These are phyloP conservation scores for Uria aalge DNA, from an alignment of 2,113 vertebrate genomes.

Conservation along the genomic window DNA sequence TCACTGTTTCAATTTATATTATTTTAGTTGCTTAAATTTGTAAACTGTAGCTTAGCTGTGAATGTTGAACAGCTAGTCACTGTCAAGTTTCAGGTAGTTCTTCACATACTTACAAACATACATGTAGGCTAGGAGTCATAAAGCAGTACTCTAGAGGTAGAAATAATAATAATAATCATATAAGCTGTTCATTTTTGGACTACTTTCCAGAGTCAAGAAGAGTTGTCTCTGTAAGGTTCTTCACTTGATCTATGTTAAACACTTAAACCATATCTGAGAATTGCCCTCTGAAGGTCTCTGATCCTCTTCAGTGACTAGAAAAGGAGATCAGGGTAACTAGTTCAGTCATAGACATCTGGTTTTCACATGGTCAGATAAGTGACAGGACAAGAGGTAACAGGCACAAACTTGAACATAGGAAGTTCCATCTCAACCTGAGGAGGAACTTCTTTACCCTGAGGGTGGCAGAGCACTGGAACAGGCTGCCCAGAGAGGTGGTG, in stretches of 20 bases:
- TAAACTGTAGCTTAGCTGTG: not conserved
- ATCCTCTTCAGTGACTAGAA: not conserved
- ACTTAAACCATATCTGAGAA: not conserved
- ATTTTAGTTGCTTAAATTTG: not conserved
- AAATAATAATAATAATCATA: not conserved
- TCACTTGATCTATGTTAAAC: not conserved
- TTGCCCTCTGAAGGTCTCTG: not conserved
- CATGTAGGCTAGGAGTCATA: not conserved
- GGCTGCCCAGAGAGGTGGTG: no score
- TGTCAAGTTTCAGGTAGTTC: not conserved
- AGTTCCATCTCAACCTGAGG: no score
- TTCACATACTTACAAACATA: not conserved
- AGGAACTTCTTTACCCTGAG: no score
- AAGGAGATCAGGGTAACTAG: not conserved
- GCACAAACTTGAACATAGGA: no score
- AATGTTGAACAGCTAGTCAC: not conserved
- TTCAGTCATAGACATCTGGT: not conserved
- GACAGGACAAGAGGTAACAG: no score
- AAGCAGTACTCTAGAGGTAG: not conserved
- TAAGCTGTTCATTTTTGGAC: not conserved
- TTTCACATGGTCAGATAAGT: not conserved
- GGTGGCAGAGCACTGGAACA: no score
- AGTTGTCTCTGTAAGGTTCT: not conserved
- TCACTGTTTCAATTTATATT: not conserved
- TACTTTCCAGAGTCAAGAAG: not conserved